Evolutionary conservation across 2,113 vertebrate genomes (phyloP).

Genomic region (Lichenostomus cassidix): DNA sequence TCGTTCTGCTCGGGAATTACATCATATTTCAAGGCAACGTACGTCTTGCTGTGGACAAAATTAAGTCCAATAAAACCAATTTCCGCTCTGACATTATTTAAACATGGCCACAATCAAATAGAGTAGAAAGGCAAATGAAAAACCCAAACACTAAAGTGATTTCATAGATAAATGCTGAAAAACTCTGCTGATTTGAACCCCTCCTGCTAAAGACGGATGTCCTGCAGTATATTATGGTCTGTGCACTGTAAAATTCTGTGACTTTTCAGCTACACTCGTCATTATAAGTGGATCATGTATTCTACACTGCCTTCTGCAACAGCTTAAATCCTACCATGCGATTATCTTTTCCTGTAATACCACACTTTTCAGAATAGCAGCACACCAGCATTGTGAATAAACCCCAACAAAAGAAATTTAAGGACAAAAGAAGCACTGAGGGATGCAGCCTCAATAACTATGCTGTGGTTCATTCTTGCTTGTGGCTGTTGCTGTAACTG

Average conservation of each 20-base stretch:
- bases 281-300: slow-evolving; percentile 21
- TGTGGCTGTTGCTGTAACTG: neutral
- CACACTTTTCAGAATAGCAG: neutral
- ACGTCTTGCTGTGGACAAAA: slow-evolving; percentile 36
- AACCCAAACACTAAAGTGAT: neutral
- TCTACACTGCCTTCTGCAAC: neutral
- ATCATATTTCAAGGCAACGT: neutral
- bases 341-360: neutral
- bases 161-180: neutral
- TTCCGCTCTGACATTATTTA: slow-evolving; percentile 33
- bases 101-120: slow-evolving; percentile 29
- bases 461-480: accelerated
- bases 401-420: neutral
- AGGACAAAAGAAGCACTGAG: neutral
- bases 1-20: neutral
- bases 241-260: neutral
- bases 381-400: neutral
- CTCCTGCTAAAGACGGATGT: neutral
- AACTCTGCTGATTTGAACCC: neutral
- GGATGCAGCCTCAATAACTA: neutral
- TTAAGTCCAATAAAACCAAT: slow-evolving; percentile 42
- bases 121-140: slow-evolving; percentile 38
- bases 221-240: neutral
- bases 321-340: neutral
- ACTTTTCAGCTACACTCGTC: neutral